Evolutionary conservation across 2,113 vertebrate genomes (phyloP), one percentile per base, ranked within the genome.

Genomic region (Empidonax alnorum): DNA sequence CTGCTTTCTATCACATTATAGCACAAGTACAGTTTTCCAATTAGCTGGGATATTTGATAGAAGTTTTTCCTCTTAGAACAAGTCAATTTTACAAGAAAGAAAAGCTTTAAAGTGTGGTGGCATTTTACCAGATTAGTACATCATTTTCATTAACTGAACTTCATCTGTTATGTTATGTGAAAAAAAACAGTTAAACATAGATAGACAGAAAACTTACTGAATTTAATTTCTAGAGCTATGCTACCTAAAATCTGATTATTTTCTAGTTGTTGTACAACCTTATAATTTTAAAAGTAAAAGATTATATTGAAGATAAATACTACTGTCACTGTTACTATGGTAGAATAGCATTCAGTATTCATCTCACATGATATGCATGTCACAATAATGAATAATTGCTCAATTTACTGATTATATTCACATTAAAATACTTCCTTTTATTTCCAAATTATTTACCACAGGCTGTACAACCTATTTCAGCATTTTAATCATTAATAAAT

Each of bases 11-110:
- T 66, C 63, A 72, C n/a, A n/a, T 39, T 94, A 33, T 77, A 78
- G 86, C 83, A 96, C 68, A 96, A 95, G 41, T 17, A 82, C 56
- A 53, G 31, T 39, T 92, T 96, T 96, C 90, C 73, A 97, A 39
- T 96, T 96, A 97, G 59, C 52, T 77, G 46, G 18, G 49, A 93
- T 73, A 63, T 69, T 80, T 81, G 46, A 89, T 30, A 69, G 53
- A 84, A 92, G 42, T 62, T 72, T 91, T 93, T 25, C 2, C 44
- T 22, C 25, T 46, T 41, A 89, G 83, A 49, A 44, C 87, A 95
- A 93, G 55, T 84, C 62, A 75, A 19, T 91, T 84, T 91, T 72
- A 67, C 56, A 87, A 89, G 75, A 50, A 74, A 69, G 65, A 66
- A 82, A 93, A 95, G 44, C 52, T 83, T 61, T 67, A 77, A 81